Percentiles rank a stretch among this genome's conserved stretches.
Conservation (phyloP, 92 coral and sea anemone species). For the Palythoa heliodiscus region DNA sequence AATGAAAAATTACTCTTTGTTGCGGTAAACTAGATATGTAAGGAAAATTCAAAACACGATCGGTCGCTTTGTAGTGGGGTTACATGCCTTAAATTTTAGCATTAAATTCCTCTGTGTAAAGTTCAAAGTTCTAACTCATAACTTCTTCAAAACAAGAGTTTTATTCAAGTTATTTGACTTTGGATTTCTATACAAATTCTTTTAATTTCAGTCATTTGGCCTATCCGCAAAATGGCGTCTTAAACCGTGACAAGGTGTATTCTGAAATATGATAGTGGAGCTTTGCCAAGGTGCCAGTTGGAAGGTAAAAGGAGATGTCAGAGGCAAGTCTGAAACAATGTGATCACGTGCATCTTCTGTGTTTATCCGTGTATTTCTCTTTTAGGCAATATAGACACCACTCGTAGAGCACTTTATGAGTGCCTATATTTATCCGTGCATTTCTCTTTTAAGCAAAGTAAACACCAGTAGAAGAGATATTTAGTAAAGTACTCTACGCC, state of each 20-base stretch:
- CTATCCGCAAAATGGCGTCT: no score
- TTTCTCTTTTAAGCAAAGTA: background rate
- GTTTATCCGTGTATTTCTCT: background rate
- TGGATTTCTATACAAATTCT: no score
- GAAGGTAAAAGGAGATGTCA: background rate
- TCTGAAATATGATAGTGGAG: background rate
- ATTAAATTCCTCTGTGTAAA: no score
- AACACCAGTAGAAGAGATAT: background rate
- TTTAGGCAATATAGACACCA: background rate
- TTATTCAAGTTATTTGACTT: no score
- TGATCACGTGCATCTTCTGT: background rate
- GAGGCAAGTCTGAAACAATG: background rate
- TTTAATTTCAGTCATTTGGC: no score
- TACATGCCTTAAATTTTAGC: no score
- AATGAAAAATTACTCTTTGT: background rate
- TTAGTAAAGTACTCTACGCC: background rate
- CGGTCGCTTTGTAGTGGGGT: no score
- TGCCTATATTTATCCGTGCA: background rate
- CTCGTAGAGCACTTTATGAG: background rate
- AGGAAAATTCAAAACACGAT: no score
- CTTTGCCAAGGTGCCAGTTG: background rate
- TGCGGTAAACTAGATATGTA: background rate
- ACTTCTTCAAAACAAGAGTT: no score
- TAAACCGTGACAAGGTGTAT: background rate
- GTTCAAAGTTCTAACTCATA: no score